Evolutionary conservation across 2,797 vertebrate genomes (phyloP).

Genomic region (Rhinoraja longicauda): DNA sequence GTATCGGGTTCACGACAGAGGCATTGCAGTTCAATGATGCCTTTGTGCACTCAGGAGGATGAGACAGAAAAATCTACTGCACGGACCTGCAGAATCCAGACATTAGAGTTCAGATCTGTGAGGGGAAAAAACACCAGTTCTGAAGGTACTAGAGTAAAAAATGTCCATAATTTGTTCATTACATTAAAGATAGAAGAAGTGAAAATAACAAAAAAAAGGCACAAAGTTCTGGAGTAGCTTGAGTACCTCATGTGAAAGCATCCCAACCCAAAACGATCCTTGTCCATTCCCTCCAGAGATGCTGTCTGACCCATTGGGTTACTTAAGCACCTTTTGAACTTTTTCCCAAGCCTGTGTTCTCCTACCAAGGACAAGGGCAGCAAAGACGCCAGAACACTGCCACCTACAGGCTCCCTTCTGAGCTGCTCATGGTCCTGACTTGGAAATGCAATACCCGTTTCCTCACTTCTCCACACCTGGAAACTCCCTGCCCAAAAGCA

Average conservation of each 20-base stretch:
- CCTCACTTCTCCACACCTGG: too few relatives aligned
- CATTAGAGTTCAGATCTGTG: slow-evolving; percentile 89
- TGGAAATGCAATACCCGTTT: too few relatives aligned
- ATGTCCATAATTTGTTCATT: not conserved
- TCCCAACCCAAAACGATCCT: too few relatives aligned
- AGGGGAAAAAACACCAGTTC: slow-evolving; percentile 88
- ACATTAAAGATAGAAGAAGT: not conserved
- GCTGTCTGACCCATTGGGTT: not conserved
- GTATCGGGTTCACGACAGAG: slow-evolving; percentile 91
- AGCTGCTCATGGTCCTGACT: too few relatives aligned
- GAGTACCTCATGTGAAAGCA: too few relatives aligned
- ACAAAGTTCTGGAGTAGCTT: too few relatives aligned
- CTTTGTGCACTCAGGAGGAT: slow-evolving; percentile 92
- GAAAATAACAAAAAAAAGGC: not conserved
- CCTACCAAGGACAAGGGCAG: not conserved
- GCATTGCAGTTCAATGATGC: slow-evolving; percentile 93
- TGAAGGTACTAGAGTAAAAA: slow-evolving; percentile 61
- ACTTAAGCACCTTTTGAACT: too few relatives aligned
- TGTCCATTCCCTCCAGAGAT: not conserved
- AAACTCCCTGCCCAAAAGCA: too few relatives aligned
- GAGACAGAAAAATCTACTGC: slow-evolving; percentile 95
- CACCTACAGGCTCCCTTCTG: too few relatives aligned
- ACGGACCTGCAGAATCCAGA: slow-evolving; percentile 94
- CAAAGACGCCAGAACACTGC: not conserved
- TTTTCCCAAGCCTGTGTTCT: not conserved